Evolutionary conservation across 2,113 vertebrate genomes (phyloP).

Genomic region (Corvus moneduloides): DNA sequence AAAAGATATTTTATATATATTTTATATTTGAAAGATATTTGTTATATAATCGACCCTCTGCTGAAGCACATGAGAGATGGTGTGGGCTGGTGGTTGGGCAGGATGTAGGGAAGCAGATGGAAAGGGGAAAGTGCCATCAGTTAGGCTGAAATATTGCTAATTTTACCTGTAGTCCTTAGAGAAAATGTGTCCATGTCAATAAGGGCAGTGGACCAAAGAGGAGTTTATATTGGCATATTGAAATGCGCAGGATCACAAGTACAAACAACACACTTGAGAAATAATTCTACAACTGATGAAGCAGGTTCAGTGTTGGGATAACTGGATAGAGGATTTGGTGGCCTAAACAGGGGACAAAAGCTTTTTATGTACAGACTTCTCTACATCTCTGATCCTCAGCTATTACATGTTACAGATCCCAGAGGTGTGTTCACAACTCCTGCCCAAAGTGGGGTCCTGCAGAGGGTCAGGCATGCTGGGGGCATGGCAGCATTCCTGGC

Average conservation of each 20-base stretch:
- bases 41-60: neutral
- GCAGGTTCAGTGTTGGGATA: neutral
- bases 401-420: neutral
- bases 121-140: neutral
- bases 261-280: neutral
- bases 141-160: neutral
- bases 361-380: neutral
- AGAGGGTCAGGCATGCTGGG: fast-evolving
- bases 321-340: neutral
- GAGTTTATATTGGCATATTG: neutral
- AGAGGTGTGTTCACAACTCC: neutral
- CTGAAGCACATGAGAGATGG: neutral
- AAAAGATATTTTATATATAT: neutral
- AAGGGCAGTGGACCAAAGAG: neutral
- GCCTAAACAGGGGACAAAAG: neutral
- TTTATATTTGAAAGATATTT: neutral
- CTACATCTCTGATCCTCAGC: neutral
- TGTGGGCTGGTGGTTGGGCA: neutral
- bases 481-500: neutral
- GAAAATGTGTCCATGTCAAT: neutral
- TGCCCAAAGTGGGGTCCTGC: neutral
- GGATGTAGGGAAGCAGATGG: neutral
- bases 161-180: neutral
- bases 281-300: neutral
- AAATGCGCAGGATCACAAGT: neutral